Percentiles rank a stretch among this genome's conserved stretches.
Conservation (phyloP, 1,140 invertebrate species). For the Micrasema longulum region DNA sequence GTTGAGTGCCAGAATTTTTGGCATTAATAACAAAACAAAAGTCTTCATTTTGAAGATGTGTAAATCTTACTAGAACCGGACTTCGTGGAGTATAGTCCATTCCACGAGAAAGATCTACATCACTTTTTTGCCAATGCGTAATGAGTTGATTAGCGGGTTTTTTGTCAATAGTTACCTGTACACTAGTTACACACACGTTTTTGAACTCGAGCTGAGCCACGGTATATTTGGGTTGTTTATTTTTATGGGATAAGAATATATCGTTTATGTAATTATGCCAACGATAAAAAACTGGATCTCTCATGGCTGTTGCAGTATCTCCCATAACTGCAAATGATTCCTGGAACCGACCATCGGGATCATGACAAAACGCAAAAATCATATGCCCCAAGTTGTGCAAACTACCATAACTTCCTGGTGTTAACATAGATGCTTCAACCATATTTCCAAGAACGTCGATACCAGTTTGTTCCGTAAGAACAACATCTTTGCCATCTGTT, state of each 20-base stretch:
- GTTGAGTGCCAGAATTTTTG: conserved; percentile 67
- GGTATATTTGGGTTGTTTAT: conserved; percentile 73
- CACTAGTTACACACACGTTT: conserved; percentile 69
- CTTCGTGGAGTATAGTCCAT: conserved; percentile 81
- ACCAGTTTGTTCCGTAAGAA: conserved; percentile 74
- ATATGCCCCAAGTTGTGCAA: conserved; percentile 78
- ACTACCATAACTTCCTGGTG: conserved; percentile 77
- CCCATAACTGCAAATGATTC: conserved; percentile 74
- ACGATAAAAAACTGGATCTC: conserved; percentile 89
- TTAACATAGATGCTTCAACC: conserved; percentile 80
- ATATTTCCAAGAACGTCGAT: conserved; percentile 87
- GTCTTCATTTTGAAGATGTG: conserved; percentile 79
- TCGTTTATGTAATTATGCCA: conserved; percentile 86
- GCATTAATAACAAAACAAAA: conserved; percentile 76
- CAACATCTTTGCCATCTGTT: conserved; percentile 66
- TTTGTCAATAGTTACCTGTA: conserved; percentile 66
- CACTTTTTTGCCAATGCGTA: conserved; percentile 82
- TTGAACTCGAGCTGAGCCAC: conserved; percentile 68
- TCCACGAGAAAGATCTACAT: conserved; percentile 79
- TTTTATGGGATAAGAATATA: conserved; percentile 82
- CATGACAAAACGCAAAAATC: conserved; percentile 76
- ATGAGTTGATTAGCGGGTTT: conserved; percentile 68
- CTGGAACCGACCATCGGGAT: conserved; percentile 70
- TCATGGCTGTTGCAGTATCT: conserved; percentile 80
- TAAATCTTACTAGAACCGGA: conserved; percentile 76